Evolutionary conservation across 2,113 vertebrate species (phyloP).

Genomic region (Sterna hirundo): DNA sequence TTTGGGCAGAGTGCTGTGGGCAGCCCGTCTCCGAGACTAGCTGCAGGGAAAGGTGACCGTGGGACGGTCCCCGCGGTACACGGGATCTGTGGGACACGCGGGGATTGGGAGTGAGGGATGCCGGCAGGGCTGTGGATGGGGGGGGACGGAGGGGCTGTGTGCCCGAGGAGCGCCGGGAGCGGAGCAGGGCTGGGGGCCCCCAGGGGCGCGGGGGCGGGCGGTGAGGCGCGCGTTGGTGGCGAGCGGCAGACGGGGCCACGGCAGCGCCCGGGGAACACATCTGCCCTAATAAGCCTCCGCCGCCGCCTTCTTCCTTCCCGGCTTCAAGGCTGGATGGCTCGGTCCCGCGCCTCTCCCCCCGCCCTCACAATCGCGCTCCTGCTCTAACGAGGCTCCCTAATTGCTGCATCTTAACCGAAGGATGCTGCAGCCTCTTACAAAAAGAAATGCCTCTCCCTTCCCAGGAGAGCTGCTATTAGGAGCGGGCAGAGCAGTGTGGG

Average conservation of each 20-base stretch:
- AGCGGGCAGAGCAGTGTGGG: neutral
- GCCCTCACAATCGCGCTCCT: neutral
- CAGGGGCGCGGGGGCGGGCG: fast-evolving
- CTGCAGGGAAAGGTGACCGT: neutral
- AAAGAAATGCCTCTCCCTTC: neutral
- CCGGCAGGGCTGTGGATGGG: fast-evolving
- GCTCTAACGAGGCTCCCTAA: conserved; percentile 20
- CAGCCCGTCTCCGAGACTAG: neutral
- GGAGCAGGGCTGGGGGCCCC: neutral
- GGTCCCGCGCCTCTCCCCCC: fast-evolving
- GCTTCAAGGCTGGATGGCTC: neutral
- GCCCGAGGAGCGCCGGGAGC: fast-evolving
- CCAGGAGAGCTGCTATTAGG: neutral
- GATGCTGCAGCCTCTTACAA: neutral
- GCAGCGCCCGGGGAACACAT: neutral
- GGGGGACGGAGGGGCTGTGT: fast-evolving
- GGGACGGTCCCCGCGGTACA: fast-evolving
- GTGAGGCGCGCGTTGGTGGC: fast-evolving
- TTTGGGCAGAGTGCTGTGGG: neutral
- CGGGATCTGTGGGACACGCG: fast-evolving
- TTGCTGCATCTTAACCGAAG: neutral
- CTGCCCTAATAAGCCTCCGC: neutral
- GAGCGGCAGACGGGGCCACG: neutral
- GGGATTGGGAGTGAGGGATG: neutral
- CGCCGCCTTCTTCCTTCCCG: fast-evolving